Base-by-base conservation (phyloP, 2,888 invertebrate genomes). In the Arctia plantaginis region DNA sequence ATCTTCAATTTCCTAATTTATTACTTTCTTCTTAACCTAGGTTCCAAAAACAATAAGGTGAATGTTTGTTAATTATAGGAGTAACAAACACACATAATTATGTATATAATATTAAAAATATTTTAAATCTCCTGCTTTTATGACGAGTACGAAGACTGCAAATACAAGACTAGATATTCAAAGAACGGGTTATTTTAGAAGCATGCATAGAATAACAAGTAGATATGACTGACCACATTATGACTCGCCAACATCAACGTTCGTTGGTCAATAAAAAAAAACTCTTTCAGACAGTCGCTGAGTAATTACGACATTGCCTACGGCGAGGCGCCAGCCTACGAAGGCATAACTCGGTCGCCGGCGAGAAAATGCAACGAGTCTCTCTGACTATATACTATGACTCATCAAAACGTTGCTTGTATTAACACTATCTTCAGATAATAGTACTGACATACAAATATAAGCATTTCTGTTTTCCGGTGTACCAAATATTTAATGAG, bases 241-340 rank as follows among this genome's bases (percentile, higher is more conserved):
- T 76, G 72, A 76, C 66, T 66, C 55, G 73, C 78, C 82, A 77
- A 73, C 72, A 80, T 66, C 55, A 73, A 66, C 69, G 78, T 77
- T 78, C 75, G 79, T 81, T 77, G 66, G 75, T 67, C 74, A 75
- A 83, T 83, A 81, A 85, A 85, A 87, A 87, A 30, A 83, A 80
- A 78, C 78, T 78, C 75, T 79, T 73, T 77, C 75, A 81, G 76
- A 78, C 77, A 80, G 82, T 85, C 82, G 77, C 80, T 76, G 82
- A 82, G 84, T 88, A 89, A 90, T 90, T 89, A 88, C 88, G 89
- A 90, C 87, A 83, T 83, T 78, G 88, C 86, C 75, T 64, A 82
- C 82, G 88, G 84, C 18, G 30, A 55, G 51, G 30, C 89, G 89
- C 87, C 87, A 87, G 73, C 67, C 80, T 83, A 69, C 77, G 81